Evolutionary conservation across 2,888 invertebrate genomes (phyloP).

Genomic region (Phorcus lineatus): DNA sequence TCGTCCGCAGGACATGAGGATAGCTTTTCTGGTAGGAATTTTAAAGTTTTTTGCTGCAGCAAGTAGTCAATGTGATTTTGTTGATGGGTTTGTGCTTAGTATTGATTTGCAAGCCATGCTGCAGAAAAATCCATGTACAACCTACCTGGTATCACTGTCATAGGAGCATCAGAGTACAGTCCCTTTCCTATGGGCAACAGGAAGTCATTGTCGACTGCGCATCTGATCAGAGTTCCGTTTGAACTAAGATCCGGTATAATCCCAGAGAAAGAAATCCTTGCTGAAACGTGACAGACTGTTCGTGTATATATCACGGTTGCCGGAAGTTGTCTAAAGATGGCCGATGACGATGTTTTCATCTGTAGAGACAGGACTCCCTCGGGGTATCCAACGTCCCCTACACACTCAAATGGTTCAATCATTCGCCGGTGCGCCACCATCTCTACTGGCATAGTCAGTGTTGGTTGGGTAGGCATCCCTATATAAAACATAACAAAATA

Average conservation of each 20-base stretch:
- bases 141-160: not conserved
- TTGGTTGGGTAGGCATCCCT: constrained; percentile 36
- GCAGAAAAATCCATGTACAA: too few relatives aligned
- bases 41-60: too few relatives aligned
- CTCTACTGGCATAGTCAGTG: constrained; percentile 33
- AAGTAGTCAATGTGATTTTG: too few relatives aligned
- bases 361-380: constrained; percentile 36
- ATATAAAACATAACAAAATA: not conserved
- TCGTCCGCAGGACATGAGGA: too few relatives aligned
- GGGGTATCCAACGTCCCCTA: constrained; percentile 45
- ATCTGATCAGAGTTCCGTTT: not conserved
- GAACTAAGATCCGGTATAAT: not conserved
- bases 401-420: constrained; percentile 41
- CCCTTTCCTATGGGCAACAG: not conserved
- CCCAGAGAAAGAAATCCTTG: not conserved
- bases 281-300: not conserved
- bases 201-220: not conserved
- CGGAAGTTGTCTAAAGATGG: not conserved
- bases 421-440: constrained; percentile 39
- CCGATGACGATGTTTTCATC: constrained; percentile 31
- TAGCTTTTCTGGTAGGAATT: too few relatives aligned
- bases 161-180: not conserved
- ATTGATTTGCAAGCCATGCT: too few relatives aligned
- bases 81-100: too few relatives aligned
- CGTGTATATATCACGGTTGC: not conserved